These are phyloP conservation scores for Artibeus lituratus DNA, from an alignment of 2,797 vertebrate genomes.

Conservation along the genomic window DNA sequence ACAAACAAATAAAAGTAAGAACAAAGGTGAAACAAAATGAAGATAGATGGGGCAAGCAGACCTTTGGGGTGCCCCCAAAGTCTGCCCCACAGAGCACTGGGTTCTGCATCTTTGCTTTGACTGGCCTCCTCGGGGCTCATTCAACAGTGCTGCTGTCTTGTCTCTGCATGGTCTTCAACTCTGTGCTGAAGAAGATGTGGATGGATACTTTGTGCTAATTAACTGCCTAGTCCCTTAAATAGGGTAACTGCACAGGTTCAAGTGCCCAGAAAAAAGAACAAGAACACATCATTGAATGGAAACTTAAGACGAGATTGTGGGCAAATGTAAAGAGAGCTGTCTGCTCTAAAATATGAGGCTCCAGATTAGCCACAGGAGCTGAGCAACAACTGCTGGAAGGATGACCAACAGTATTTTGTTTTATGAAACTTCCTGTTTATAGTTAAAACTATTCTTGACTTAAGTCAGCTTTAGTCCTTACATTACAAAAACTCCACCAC, in stretches of 20 bases:
- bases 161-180: background rate
- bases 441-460: background rate
- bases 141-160: fast-evolving
- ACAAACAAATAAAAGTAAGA: background rate
- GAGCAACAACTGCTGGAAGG: background rate
- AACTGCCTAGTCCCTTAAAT: background rate
- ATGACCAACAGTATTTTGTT: background rate
- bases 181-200: background rate
- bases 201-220: background rate
- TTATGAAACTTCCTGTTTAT: background rate
- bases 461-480: background rate
- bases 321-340: background rate
- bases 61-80: background rate
- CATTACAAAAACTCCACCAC: background rate
- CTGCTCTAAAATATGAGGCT: background rate
- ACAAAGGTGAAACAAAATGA: background rate
- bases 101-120: background rate
- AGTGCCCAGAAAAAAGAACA: background rate
- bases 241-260: background rate
- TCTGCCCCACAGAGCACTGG: background rate
- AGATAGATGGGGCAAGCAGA: background rate
- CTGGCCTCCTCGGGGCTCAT: too few species aligned
- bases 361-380: background rate
- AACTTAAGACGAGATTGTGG: background rate
- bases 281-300: background rate